Evolutionary conservation across 2,888 invertebrate species (phyloP).

Genomic region (Synergus itoensis): DNA sequence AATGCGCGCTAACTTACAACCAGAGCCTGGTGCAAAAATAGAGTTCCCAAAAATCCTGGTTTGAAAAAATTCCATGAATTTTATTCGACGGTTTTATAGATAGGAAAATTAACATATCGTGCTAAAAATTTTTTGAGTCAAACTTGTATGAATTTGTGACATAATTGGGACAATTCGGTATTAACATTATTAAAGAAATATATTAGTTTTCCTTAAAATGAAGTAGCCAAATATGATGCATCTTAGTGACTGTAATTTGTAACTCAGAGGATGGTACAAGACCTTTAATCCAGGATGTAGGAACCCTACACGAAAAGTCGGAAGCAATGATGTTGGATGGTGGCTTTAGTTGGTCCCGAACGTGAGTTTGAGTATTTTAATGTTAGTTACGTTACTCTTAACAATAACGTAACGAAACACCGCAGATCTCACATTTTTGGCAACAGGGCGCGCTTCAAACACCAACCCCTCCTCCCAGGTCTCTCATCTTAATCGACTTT

Average conservation of each 20-base stretch:
- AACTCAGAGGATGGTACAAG: not conserved
- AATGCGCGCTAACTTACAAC: conserved; percentile 18
- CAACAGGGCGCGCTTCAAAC: conserved; percentile 59
- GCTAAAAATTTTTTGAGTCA: too few relatives aligned
- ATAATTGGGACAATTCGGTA: too few relatives aligned
- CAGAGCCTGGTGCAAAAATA: conserved; percentile 40
- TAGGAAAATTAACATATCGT: too few relatives aligned
- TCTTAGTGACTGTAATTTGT: too few relatives aligned
- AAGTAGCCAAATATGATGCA: too few relatives aligned
- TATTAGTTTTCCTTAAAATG: too few relatives aligned
- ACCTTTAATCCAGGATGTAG: not conserved
- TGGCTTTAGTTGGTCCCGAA: conserved; percentile 75
- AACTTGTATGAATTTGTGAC: too few relatives aligned
- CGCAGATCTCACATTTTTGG: conserved; percentile 57
- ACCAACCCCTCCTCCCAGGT: conserved; percentile 19
- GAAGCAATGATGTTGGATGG: conserved; percentile 63
- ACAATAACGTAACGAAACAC: conserved; percentile 43
- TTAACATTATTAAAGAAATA: too few relatives aligned
- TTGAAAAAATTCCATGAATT: not conserved
- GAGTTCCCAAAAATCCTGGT: conserved; percentile 10
- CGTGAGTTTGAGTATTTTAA: conserved; percentile 64
- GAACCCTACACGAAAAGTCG: conserved; percentile 21
- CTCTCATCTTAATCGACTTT: conserved; percentile 9
- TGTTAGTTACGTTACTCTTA: conserved; percentile 3
- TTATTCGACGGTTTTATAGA: too few relatives aligned